These are phyloP conservation scores for Lithosia quadra DNA, from an alignment of 2,888 invertebrate genomes.

Conservation along the genomic window DNA sequence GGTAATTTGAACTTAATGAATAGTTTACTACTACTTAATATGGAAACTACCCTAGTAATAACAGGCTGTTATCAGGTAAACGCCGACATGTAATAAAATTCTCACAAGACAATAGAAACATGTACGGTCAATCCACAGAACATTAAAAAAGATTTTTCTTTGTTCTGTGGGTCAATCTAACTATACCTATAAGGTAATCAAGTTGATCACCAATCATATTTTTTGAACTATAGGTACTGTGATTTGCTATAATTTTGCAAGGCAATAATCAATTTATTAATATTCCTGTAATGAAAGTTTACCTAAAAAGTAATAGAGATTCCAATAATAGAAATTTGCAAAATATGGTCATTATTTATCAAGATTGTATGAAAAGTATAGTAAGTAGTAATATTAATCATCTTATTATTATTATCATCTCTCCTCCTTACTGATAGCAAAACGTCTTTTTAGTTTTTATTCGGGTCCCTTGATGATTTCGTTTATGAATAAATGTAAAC, in stretches of 20 bases:
- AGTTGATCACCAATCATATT: conserved; percentile 9
- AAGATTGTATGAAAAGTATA: too few relatives aligned
- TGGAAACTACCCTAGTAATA: conserved; percentile 14
- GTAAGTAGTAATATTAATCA: too few relatives aligned
- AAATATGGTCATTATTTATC: too few relatives aligned
- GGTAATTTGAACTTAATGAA: conserved; percentile 39
- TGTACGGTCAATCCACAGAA: not conserved
- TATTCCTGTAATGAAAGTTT: too few relatives aligned
- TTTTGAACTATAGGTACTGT: not conserved
- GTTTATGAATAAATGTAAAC: too few relatives aligned
- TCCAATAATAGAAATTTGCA: too few relatives aligned
- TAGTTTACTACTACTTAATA: conserved; percentile 28
- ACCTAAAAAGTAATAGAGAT: too few relatives aligned
- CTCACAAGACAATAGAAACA: conserved; percentile 4
- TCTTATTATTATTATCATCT: too few relatives aligned
- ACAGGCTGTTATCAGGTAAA: conserved; percentile 14
- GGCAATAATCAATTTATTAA: too few relatives aligned
- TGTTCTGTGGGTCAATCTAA: not conserved
- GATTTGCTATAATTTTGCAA: too few relatives aligned
- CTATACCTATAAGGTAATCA: conserved; percentile 6
- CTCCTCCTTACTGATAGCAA: not conserved
- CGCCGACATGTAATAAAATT: conserved; percentile 2
- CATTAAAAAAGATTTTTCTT: too few relatives aligned
- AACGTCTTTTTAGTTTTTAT: not conserved
- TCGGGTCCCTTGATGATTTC: too few relatives aligned